Evolutionary conservation across 1,140 invertebrate species (phyloP).

Genomic region (Drosophila mauritiana): DNA sequence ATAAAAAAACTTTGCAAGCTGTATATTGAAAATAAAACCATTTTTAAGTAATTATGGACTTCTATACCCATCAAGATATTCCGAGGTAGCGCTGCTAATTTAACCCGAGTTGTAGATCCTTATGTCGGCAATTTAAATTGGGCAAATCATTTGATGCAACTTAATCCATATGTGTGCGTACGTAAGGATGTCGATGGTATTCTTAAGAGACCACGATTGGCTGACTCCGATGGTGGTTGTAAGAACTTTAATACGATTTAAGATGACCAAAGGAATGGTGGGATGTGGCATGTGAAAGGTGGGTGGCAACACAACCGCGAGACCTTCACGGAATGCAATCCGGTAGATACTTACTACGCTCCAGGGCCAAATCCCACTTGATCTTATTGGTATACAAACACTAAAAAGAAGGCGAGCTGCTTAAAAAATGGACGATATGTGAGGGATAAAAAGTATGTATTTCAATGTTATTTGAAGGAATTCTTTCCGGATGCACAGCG

Average conservation of each 20-base stretch:
- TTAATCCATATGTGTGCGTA: slow-evolving; percentile 36
- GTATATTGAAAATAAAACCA: neutral
- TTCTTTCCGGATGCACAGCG: neutral
- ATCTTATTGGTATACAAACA: slow-evolving; percentile 26
- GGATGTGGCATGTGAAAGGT: neutral
- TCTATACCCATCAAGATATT: too few relatives aligned
- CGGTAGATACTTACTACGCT: slow-evolving; percentile 6
- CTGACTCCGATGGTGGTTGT: slow-evolving; percentile 23
- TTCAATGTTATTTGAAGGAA: neutral
- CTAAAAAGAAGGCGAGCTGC: neutral
- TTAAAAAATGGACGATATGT: neutral
- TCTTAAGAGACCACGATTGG: slow-evolving; percentile 27
- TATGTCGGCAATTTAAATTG: slow-evolving; percentile 50
- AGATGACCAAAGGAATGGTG: slow-evolving; percentile 21
- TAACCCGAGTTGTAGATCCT: neutral
- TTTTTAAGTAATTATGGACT: too few relatives aligned
- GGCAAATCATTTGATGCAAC: slow-evolving; percentile 55
- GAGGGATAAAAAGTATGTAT: neutral
- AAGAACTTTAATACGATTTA: slow-evolving; percentile 40
- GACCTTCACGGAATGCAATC: slow-evolving; percentile 36
- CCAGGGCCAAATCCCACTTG: slow-evolving; percentile 28
- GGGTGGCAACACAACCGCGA: slow-evolving; percentile 17
- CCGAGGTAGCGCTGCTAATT: neutral
- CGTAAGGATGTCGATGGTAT: slow-evolving; percentile 14
- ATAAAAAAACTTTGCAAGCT: neutral